Base-by-base conservation (phyloP, 2,113 vertebrate species). In the Eidolon helvum region DNA sequence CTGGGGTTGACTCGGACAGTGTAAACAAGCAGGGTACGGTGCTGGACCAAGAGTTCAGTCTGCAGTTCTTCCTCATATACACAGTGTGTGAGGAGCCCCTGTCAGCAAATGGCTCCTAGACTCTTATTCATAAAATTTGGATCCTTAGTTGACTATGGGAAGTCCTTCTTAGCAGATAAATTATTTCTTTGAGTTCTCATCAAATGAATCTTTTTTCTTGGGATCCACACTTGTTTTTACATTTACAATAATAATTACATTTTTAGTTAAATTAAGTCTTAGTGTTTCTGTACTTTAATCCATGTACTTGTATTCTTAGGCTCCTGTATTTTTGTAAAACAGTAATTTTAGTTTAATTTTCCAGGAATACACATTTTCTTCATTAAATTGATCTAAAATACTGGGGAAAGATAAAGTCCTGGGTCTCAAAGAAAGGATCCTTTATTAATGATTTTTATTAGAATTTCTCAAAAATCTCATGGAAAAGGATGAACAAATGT, bases 261-360 rank as follows among this genome's bases (percentile, higher is more conserved):
- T 94, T 94, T 84, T 38, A 72, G 75, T 95, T 71, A 72, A 40
- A 38, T 82, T 77, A 45, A 55, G 21, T 66, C 50, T 83, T 93
- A 78, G 15, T 59, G 22, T 57, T 5, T 53, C 26, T 61, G n/a
- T 77, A 50, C 35, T 85, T 92, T 86, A 21, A n/a, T 75, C 59
- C n/a, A 40, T 84, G 43, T 65, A n/a, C 24, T 33, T 74, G 7
- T 74, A 84, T 28, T 63, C 59, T 40, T 40, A 40, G 24, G 16
- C 24, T 40, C 19, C 53, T 6, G 53, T 10, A 50, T 72, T 84
- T 90, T 80, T 69, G 14, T 66, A 79, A 79, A 79, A 55, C n/a
- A 92, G 24, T 57, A 91, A 72, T 84, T 50, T 83, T 35, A 72
- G 43, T 84, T 26, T 26, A 40, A 50, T 55, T 75, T 55, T 71